Percentiles rank a stretch among this genome's conserved stretches.
phyloP scores from a whole-genome alignment of 1,140 invertebrate species.

The Cotesia chilonis region DNA sequence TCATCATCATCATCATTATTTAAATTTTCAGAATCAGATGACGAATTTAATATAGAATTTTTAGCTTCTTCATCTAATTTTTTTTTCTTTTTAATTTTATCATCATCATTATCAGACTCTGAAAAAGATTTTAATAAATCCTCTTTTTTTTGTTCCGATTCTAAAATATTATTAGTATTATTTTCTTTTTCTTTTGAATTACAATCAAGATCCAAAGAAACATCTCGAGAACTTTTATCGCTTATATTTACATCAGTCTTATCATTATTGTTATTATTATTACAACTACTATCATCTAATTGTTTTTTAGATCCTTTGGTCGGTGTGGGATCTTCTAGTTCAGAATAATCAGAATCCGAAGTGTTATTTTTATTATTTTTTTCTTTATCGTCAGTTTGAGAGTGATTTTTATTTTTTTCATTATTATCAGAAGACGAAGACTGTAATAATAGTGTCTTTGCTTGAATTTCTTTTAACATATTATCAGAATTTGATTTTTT shows the following conservation, averaged over 20 bases:
- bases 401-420: too few species aligned
- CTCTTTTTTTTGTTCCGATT: background rate
- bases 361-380: background rate
- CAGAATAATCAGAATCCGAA: background rate
- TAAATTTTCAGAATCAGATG: background rate
- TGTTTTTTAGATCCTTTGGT: too few species aligned
- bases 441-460: too few species aligned
- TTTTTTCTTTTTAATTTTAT: background rate
- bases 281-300: too few species aligned
- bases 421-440: too few species aligned
- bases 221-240: too few species aligned
- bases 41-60: background rate
- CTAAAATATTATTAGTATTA: background rate
- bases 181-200: too few species aligned
- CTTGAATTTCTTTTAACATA: too few species aligned
- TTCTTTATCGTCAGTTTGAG: too few species aligned
- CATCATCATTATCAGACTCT: background rate
- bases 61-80: conserved; percentile 1
- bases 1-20: background rate
- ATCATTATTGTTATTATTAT: too few species aligned
- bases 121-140: conserved; percentile 14
- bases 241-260: too few species aligned
- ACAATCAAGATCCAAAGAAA: background rate
- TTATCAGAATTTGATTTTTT: too few species aligned
- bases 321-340: background rate